Conservation (phyloP, 2,888 invertebrate species). For the Platerodrilus igneus region DNA sequence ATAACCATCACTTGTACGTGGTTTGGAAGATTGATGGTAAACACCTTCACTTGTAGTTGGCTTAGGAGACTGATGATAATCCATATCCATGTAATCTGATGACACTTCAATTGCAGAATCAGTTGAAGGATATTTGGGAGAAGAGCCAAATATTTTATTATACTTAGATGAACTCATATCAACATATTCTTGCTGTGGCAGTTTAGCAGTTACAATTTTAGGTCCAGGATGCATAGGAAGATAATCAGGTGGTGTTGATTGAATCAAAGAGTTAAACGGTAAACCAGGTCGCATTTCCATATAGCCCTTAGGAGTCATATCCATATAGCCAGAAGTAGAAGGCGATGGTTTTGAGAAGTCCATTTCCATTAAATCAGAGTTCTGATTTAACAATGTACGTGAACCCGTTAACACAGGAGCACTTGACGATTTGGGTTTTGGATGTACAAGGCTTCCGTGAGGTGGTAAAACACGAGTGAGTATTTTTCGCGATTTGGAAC, state of each 20-base stretch:
- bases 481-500: slow-evolving; percentile 59
- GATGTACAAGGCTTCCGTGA: slow-evolving; percentile 31
- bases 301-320: slow-evolving; percentile 55
- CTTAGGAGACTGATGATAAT: too few species aligned
- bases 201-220: too few species aligned
- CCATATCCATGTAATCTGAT: slow-evolving; percentile 47
- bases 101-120: slow-evolving; percentile 11
- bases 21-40: too few species aligned
- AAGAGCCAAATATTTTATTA: slow-evolving; percentile 35
- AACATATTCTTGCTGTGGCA: slow-evolving; percentile 42
- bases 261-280: slow-evolving; percentile 26
- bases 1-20: too few species aligned
- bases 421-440: slow-evolving; percentile 60
- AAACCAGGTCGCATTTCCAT: slow-evolving; percentile 48
- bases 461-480: slow-evolving; percentile 39
- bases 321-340: slow-evolving; percentile 55
- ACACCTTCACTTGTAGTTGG: too few species aligned
- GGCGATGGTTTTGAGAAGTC: slow-evolving; percentile 61
- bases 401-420: slow-evolving; percentile 61
- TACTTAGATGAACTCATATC: slow-evolving; percentile 44
- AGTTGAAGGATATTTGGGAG: slow-evolving; percentile 7
- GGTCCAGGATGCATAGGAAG: slow-evolving; percentile 32
- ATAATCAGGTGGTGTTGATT: slow-evolving; percentile 43
- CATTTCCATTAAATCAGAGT: slow-evolving; percentile 76
- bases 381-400: slow-evolving; percentile 43